phyloP scores from a whole-genome alignment of 2,797 vertebrate genomes.

The Pseudochirops cupreus region DNA sequence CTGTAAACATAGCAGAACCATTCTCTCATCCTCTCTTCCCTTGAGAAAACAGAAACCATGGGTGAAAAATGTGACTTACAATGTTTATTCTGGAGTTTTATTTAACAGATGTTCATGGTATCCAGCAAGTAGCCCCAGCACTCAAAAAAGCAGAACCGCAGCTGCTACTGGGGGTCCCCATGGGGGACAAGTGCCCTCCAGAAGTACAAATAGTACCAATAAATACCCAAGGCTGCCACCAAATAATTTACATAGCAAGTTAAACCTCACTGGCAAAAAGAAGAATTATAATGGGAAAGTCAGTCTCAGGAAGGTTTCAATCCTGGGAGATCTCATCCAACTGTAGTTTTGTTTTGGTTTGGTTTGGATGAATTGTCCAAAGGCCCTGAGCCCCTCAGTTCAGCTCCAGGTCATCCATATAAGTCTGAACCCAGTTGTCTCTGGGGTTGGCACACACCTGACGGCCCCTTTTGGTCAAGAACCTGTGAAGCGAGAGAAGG shows the following conservation, averaged over 20 bases:
- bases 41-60: not conserved
- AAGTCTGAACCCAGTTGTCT: constrained; percentile 74
- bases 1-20: not conserved
- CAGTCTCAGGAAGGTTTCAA: not conserved
- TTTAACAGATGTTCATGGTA: not conserved
- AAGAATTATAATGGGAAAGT: not conserved
- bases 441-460: constrained; percentile 81
- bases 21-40: not conserved
- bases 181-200: constrained; percentile 50
- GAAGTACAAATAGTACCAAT: constrained; percentile 52
- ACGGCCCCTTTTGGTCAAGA: constrained; percentile 79
- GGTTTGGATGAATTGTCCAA: not conserved
- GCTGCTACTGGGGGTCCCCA: constrained; percentile 42
- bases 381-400: constrained; percentile 63
- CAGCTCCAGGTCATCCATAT: constrained; percentile 74
- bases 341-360: not conserved
- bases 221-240: not conserved
- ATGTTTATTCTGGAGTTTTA: constrained; percentile 71
- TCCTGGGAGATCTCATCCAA: not conserved
- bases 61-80: not conserved
- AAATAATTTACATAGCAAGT: constrained; percentile 24
- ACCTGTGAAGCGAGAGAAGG: constrained; percentile 69
- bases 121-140: not conserved
- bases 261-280: not conserved
- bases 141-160: constrained; percentile 49